Percentiles rank a stretch among this genome's conserved stretches.
Evolutionary conservation across 2,888 invertebrate genomes (phyloP).

Genomic region (Meganola albula): DNA sequence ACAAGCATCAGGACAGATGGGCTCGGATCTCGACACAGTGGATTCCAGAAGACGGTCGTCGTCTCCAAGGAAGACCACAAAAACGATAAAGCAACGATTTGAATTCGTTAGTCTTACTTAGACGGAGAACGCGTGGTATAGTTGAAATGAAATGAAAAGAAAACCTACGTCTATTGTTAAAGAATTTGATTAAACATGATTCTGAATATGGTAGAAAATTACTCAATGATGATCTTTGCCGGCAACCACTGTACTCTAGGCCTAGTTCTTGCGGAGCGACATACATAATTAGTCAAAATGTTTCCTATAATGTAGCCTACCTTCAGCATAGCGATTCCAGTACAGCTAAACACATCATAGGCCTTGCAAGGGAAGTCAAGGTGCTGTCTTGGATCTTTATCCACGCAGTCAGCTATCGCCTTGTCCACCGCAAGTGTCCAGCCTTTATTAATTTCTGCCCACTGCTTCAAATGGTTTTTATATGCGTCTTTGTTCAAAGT

Average conservation of each 20-base stretch:
- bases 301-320: conserved; percentile 26
- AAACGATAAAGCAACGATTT: too few species aligned
- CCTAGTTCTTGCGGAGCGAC: neutral
- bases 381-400: conserved; percentile 57
- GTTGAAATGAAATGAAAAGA: neutral
- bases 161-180: neutral
- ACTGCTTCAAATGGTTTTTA: conserved; percentile 45
- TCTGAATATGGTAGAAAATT: neutral
- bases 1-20: too few species aligned
- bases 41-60: too few species aligned
- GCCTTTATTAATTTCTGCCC: conserved; percentile 47
- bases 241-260: neutral
- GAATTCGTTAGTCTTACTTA: too few species aligned
- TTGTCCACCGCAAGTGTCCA: conserved; percentile 56
- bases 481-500: conserved; percentile 59
- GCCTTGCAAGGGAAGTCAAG: conserved; percentile 57
- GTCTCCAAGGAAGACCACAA: too few species aligned
- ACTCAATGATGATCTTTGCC: neutral
- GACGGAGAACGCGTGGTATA: neutral
- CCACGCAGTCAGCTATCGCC: conserved; percentile 58
- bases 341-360: conserved; percentile 66
- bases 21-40: too few species aligned
- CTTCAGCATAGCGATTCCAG: conserved; percentile 67
- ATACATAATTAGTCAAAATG: neutral
- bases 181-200: neutral